Evolutionary conservation across 2,797 vertebrate species (phyloP).

Genomic region (Anableps anableps): DNA sequence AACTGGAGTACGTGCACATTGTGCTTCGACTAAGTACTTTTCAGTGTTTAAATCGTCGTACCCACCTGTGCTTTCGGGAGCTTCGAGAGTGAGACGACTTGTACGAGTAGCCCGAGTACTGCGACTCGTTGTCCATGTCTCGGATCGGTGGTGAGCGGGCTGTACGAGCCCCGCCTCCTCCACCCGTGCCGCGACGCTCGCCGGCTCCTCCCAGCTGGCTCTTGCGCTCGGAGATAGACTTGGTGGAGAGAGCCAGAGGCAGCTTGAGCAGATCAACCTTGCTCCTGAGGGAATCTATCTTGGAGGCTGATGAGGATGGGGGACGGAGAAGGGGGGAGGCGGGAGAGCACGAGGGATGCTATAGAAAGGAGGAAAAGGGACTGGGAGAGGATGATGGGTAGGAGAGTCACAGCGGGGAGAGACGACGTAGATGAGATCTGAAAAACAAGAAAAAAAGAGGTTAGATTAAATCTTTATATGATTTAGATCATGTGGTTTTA

Average conservation of each 20-base stretch:
- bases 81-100: constrained; percentile 91
- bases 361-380: constrained; percentile 33
- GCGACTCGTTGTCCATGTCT: constrained; percentile 96
- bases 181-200: constrained; percentile 63
- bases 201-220: constrained; percentile 87
- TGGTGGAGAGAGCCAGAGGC: constrained; percentile 88
- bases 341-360: constrained; percentile 27
- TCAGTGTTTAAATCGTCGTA: not conserved
- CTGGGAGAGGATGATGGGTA: constrained; percentile 55
- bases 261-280: constrained; percentile 95
- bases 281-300: constrained; percentile 99
- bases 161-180: constrained; percentile 74
- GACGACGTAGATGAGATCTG: constrained; percentile 46
- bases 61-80: constrained; percentile 92
- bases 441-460: constrained; percentile 24
- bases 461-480: not conserved
- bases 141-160: constrained; percentile 74
- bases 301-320: constrained; percentile 80
- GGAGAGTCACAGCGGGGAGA: constrained; percentile 44
- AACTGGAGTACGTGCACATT: not conserved
- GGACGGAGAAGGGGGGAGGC: constrained; percentile 57
- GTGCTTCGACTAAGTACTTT: not conserved
- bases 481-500: not conserved
- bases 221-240: constrained; percentile 84
- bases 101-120: constrained; percentile 94